These are phyloP conservation scores for Pterocles gutturalis DNA, from an alignment of 2,113 vertebrate genomes.

Conservation along the genomic window DNA sequence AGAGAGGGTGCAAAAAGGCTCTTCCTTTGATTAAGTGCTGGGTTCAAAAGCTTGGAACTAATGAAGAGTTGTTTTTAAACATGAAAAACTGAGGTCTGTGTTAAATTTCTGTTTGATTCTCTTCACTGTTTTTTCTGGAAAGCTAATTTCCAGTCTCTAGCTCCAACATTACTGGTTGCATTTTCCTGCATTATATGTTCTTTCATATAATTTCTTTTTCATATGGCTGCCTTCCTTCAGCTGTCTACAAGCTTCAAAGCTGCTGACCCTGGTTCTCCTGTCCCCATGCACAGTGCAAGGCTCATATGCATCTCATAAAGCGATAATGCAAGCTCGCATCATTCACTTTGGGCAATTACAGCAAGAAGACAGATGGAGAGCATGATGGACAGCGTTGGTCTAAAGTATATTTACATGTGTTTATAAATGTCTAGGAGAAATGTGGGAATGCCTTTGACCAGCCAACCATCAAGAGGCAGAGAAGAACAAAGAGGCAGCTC, in stretches of 20 bases:
- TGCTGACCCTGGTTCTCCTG: neutral
- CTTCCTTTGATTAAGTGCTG: neutral
- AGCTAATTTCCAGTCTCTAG: neutral
- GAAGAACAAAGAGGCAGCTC: neutral
- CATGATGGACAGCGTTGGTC: neutral
- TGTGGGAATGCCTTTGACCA: neutral
- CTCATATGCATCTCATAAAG: neutral
- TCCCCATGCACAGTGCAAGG: neutral
- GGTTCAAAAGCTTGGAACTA: neutral
- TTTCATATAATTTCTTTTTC: conserved; percentile 11
- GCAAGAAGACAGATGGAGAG: neutral
- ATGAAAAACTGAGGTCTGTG: neutral
- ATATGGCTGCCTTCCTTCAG: neutral
- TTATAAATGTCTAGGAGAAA: neutral
- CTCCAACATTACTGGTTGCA: neutral
- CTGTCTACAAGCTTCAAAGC: neutral
- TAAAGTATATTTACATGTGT: neutral
- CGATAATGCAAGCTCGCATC: neutral
- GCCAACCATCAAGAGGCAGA: neutral
- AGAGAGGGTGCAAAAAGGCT: neutral
- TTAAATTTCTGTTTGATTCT: neutral
- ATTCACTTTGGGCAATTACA: neutral
- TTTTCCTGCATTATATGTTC: neutral
- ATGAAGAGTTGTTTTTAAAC: neutral
- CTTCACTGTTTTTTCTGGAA: conserved; percentile 14